phyloP scores from a whole-genome alignment of 2,888 invertebrate species.

The Aphodius granarius region DNA sequence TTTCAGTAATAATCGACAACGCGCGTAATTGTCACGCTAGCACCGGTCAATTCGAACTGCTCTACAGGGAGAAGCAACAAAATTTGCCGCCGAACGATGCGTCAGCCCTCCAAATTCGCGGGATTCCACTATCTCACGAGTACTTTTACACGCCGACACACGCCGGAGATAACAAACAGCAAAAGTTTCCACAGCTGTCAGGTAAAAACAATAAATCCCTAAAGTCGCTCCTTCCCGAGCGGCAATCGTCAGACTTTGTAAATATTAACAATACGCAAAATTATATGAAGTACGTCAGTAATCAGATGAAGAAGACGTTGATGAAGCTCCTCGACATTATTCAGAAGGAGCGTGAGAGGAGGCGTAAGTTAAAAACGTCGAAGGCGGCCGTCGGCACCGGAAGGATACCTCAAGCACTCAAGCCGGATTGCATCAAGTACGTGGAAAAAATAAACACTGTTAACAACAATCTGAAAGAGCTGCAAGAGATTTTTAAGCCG shows the following conservation, averaged over 20 bases:
- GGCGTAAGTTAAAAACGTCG: slow-evolving; percentile 10
- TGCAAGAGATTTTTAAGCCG: slow-evolving; percentile 32
- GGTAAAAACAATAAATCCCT: not conserved
- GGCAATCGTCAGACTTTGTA: slow-evolving; percentile 30
- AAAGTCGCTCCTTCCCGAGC: slow-evolving; percentile 9
- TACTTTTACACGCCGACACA: slow-evolving; percentile 32
- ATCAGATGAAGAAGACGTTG: slow-evolving; percentile 39
- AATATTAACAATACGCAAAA: slow-evolving; percentile 33
- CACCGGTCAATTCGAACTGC: slow-evolving; percentile 63
- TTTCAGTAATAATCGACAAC: slow-evolving; percentile 60
- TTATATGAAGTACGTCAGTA: slow-evolving; percentile 37
- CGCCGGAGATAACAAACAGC: slow-evolving; percentile 19
- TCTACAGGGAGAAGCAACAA: slow-evolving; percentile 40
- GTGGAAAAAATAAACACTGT: slow-evolving; percentile 32
- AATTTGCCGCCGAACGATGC: slow-evolving; percentile 26
- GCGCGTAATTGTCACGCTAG: slow-evolving; percentile 50
- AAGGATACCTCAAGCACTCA: slow-evolving; percentile 16
- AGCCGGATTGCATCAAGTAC: slow-evolving; percentile 26
- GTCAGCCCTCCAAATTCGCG: slow-evolving; percentile 26
- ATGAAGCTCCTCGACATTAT: slow-evolving; percentile 36
- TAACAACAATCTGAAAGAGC: slow-evolving; percentile 32
- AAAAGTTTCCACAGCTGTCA: not conserved
- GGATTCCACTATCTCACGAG: slow-evolving; percentile 29
- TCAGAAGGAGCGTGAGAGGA: slow-evolving; percentile 33
- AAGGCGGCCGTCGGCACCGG: not conserved